phyloP scores from a whole-genome alignment of 2,888 invertebrate species.

The Lepidochrysops patricia region DNA sequence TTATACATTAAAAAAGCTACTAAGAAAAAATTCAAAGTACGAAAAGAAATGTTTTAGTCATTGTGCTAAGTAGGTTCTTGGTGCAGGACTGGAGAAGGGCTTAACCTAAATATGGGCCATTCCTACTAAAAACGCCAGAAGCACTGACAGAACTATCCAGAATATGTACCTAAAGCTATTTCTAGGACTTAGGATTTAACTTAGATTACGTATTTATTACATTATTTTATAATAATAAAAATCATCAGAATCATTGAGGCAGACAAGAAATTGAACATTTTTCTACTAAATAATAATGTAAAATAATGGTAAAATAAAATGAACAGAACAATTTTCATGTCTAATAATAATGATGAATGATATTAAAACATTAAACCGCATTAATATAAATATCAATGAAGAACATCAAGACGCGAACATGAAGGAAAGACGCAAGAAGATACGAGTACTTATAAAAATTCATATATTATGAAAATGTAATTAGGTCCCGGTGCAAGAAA shows the following conservation, averaged over 20 bases:
- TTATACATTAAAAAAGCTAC: too few species aligned
- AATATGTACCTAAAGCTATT: too few species aligned
- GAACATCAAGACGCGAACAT: background rate
- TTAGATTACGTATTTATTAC: too few species aligned
- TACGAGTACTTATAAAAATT: background rate
- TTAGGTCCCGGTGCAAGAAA: conserved; percentile 3
- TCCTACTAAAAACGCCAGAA: background rate
- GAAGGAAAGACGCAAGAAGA: background rate
- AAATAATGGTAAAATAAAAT: too few species aligned
- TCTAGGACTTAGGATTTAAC: too few species aligned
- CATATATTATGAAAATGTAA: conserved; percentile 5
- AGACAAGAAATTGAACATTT: too few species aligned
- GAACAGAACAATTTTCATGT: too few species aligned
- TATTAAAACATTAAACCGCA: background rate
- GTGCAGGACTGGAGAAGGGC: background rate
- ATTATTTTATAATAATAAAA: too few species aligned
- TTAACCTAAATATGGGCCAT: background rate
- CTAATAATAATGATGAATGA: background rate
- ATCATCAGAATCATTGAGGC: too few species aligned
- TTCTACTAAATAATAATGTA: too few species aligned
- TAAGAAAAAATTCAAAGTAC: background rate
- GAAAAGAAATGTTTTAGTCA: background rate
- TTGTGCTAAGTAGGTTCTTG: background rate
- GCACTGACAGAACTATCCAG: too few species aligned
- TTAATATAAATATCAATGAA: background rate